Base-by-base conservation (phyloP, 2,888 invertebrate species). In the Bhutanitis thaidina region DNA sequence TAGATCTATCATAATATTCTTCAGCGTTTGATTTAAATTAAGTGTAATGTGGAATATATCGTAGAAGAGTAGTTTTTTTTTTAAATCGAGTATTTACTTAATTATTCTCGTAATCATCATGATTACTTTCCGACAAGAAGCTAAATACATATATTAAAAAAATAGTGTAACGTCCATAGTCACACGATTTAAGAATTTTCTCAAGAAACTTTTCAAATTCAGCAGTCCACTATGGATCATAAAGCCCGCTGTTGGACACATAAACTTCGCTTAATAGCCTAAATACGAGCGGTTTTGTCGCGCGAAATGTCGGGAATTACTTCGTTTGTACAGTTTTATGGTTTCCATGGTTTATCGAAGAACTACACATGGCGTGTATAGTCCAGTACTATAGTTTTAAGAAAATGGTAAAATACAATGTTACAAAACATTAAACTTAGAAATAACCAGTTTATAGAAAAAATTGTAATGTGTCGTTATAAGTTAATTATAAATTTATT, bases 191-290 rank as follows among this genome's bases (percentile, higher is more conserved):
- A 36, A 38, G 27, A 14, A 5, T 41, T 41, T 39, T 25, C 63
- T 59, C 60, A 54, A 66, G 71, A 64, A 69, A 64, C 75, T 82
- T 82, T 84, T 83, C 83, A 83, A 81, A 80, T 79, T 74, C 50
- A 48, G 38, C 35, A 36, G 56, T 54, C 49, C 57, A 49, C 49
- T 56, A 53, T 44, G 45, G 53, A 43, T 58, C 54, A 61, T 73
- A 68, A 72, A 74, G 58, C 49, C 56, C 56, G 61, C 63, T 65
- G 59, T 60, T 58, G 61, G 56, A 53, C 61, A 59, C 67, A 65
- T 73, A 74, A 74, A 74, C 69, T 63, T 65, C 54, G 55, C 57
- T 76, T 75, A 73, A 76, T 60, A 67, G 52, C 46, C 46, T 37
- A 39, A 52, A 56, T 59, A 60, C 52, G 59, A 58, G 57, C 61